A percentile compares a stretch with the other conserved stretches of the same genome.
phyloP scores from a whole-genome alignment of 2,113 vertebrate species.

The Callospermophilus lateralis region DNA sequence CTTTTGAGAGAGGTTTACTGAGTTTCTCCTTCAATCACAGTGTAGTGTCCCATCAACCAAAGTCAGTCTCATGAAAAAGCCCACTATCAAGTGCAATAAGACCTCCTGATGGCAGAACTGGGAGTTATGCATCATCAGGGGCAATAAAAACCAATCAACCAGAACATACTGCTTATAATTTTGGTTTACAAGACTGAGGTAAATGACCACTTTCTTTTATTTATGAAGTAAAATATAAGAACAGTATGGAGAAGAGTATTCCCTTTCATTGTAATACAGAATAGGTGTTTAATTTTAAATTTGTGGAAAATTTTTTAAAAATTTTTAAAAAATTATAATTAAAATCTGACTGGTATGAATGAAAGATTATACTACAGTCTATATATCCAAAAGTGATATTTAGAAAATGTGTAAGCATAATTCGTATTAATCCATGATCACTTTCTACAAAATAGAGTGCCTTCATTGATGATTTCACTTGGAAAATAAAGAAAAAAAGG shows the following conservation, averaged over 20 bases:
- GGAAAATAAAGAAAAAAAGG: not conserved
- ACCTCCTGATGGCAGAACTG: not conserved
- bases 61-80: too few relatives aligned
- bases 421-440: not conserved
- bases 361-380: not conserved
- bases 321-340: not conserved
- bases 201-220: not conserved
- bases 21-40: not conserved
- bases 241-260: fast-evolving
- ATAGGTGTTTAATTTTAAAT: not conserved
- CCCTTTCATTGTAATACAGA: not conserved
- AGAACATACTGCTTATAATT: not conserved
- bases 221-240: not conserved
- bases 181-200: not conserved
- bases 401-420: not conserved
- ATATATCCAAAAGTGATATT: not conserved
- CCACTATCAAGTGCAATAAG: not conserved
- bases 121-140: not conserved
- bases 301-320: too few relatives aligned
- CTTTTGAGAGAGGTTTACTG: not conserved
- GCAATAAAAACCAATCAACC: not conserved
- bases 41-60: not conserved
- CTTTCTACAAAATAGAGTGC: not conserved
- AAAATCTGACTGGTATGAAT: not conserved
- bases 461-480: not conserved